Conservation (phyloP, 2,888 invertebrate genomes). For the Hemicrepidius hirtus region DNA sequence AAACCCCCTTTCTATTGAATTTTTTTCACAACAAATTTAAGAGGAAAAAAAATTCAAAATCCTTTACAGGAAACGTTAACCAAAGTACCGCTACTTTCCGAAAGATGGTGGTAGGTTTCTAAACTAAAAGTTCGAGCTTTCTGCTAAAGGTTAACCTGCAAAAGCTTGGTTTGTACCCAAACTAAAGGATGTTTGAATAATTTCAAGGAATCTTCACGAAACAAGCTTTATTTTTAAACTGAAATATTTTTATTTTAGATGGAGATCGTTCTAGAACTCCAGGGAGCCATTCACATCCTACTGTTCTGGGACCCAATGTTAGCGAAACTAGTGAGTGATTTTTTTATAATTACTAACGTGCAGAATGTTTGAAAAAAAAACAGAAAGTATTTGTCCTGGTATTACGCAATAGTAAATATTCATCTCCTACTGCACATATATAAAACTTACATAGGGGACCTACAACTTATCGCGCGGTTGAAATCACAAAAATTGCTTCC, state of each 20-base stretch:
- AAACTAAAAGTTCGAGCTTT: not conserved
- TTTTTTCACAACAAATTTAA: not conserved
- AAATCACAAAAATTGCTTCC: too few relatives aligned
- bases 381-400: too few relatives aligned
- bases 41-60: too few relatives aligned
- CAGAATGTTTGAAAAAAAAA: too few relatives aligned
- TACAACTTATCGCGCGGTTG: too few relatives aligned
- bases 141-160: not conserved
- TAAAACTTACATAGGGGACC: too few relatives aligned
- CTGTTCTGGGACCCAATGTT: slow-evolving; percentile 82
- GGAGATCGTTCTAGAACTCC: slow-evolving; percentile 33
- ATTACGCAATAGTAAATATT: too few relatives aligned
- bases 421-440: too few relatives aligned
- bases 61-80: too few relatives aligned
- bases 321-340: slow-evolving; percentile 83
- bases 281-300: slow-evolving; percentile 55
- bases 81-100: slow-evolving; percentile 4
- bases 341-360: slow-evolving; percentile 30
- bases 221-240: not conserved
- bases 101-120: slow-evolving; percentile 13
- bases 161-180: not conserved
- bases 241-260: slow-evolving; percentile 16
- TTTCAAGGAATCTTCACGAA: not conserved
- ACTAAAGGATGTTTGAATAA: not conserved
- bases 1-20: not conserved